These are phyloP conservation scores for Cyphomyrus discorhynchus DNA, from an alignment of 2,113 vertebrate genomes.

Conservation along the genomic window DNA sequence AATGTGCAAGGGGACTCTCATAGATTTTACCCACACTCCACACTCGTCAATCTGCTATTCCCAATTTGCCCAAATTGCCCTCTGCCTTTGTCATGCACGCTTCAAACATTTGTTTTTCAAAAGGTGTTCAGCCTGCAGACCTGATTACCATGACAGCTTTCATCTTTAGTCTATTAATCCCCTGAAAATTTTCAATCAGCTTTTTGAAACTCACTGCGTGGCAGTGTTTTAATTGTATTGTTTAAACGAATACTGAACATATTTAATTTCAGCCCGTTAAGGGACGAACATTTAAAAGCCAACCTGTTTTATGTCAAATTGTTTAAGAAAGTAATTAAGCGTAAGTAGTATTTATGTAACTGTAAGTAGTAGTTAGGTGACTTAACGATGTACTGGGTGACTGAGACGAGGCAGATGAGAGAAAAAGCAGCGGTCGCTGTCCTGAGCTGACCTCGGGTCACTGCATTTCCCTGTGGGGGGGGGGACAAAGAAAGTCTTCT, in stretches of 20 bases:
- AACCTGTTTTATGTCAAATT: background rate
- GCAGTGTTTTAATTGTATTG: background rate
- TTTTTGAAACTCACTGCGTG: background rate
- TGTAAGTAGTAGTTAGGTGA: background rate
- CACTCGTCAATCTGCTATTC: background rate
- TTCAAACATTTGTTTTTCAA: constrained; percentile 12
- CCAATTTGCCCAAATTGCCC: constrained; percentile 4
- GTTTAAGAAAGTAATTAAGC: background rate
- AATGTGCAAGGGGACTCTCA: background rate
- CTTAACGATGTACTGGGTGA: background rate
- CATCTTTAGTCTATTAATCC: constrained; percentile 3
- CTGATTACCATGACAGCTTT: background rate
- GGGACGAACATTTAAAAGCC: background rate
- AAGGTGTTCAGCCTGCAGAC: constrained; percentile 5
- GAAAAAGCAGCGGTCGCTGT: background rate
- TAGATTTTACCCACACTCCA: background rate
- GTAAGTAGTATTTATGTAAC: background rate
- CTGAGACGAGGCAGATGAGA: background rate
- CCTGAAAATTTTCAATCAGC: background rate
- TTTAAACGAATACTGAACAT: background rate
- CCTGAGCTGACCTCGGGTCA: background rate
- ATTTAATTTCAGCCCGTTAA: background rate
- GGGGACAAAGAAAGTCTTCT: background rate
- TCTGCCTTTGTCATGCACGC: background rate
- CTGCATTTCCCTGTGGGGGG: background rate